Percentiles rank a stretch among this genome's conserved stretches.
phyloP scores from a whole-genome alignment of 35 echinoderm and acorn worm species.

The Heliocidaris erythrogramma region DNA sequence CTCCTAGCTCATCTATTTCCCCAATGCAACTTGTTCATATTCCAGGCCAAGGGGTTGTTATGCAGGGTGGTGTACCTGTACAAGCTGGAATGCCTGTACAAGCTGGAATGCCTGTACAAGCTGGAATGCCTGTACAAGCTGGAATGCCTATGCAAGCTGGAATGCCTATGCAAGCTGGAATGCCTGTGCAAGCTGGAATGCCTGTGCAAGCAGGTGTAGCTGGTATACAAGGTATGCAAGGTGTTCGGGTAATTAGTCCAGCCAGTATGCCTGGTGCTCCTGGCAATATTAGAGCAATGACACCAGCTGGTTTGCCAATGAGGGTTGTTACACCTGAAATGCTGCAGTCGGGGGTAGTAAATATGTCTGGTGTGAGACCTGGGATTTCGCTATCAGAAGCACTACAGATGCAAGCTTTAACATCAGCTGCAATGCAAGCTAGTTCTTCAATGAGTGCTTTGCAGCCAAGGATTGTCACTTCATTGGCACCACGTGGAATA shows the following conservation, averaged over 20 bases:
- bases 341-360: not conserved
- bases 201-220: not conserved
- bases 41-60: constrained; percentile 12
- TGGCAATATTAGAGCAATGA: not conserved
- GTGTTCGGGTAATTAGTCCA: not conserved
- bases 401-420: not conserved
- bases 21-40: constrained; percentile 40
- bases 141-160: too few relatives aligned
- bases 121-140: too few relatives aligned
- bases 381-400: not conserved
- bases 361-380: constrained; percentile 10
- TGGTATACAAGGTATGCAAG: not conserved
- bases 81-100: not conserved
- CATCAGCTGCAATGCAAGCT: not conserved
- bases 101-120: not conserved
- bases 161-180: not conserved
- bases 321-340: constrained; percentile 28
- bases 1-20: constrained; percentile 23
- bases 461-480: constrained; percentile 10
- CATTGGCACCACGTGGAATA: constrained; percentile 2
- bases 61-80: constrained; percentile 13
- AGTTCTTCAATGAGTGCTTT: not conserved
- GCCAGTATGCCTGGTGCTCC: not conserved
- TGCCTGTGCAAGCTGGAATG: not conserved
- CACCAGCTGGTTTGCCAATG: constrained; percentile 19